These are phyloP conservation scores for Geotrupes spiniger DNA, from an alignment of 2,888 invertebrate genomes.

Conservation along the genomic window DNA sequence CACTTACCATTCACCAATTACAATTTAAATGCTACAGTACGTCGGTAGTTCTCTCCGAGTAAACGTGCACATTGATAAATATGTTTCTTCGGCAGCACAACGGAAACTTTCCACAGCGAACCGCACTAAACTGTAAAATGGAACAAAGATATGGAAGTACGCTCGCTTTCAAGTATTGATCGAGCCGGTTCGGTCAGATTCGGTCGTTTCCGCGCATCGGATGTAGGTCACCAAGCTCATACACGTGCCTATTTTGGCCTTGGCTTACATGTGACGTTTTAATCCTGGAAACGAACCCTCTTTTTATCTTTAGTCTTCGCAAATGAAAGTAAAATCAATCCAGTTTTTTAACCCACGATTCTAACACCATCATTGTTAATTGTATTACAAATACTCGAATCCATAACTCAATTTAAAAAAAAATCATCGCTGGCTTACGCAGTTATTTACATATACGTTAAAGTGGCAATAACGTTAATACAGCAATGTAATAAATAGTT, in stretches of 20 bases:
- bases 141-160: constrained; percentile 31
- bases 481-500: no score
- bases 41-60: no score
- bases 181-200: constrained; percentile 30
- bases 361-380: no score
- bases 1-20: no score
- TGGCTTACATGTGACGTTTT: constrained; percentile 35
- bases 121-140: constrained; percentile 25
- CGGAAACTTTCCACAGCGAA: constrained; percentile 23
- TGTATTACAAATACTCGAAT: no score
- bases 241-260: constrained; percentile 40
- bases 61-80: no score
- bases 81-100: no score
- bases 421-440: no score
- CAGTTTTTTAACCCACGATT: background rate
- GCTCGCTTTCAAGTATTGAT: constrained; percentile 40
- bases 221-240: constrained; percentile 40
- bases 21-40: no score
- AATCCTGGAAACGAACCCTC: constrained; percentile 27
- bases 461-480: no score
- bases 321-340: constrained; percentile 20
- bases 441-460: no score
- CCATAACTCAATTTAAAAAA: no score
- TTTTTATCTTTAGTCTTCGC: constrained; percentile 10
- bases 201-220: constrained; percentile 30